A percentile compares a stretch with the other conserved stretches of the same genome.
Conservation (phyloP, 1,140 invertebrate genomes). For the Nephotettix cincticeps region DNA sequence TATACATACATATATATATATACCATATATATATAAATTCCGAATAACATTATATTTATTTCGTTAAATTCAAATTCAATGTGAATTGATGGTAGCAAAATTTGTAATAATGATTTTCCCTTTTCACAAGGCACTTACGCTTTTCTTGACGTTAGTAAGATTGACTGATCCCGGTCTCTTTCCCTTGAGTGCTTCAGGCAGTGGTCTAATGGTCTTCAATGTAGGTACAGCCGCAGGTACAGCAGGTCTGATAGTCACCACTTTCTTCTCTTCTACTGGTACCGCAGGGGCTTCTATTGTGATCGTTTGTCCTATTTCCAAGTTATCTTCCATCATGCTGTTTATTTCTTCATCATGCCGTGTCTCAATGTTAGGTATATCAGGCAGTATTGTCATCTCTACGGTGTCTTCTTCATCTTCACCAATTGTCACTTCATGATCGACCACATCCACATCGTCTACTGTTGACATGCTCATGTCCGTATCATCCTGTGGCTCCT, state of each 20-base stretch:
- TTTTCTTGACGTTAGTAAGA: neutral
- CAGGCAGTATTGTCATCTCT: conserved; percentile 9
- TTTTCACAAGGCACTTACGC: neutral
- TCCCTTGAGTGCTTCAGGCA: neutral
- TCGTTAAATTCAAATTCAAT: too few species aligned
- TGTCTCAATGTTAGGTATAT: neutral
- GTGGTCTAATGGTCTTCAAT: neutral
- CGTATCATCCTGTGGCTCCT: conserved; percentile 48
- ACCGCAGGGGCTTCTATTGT: neutral
- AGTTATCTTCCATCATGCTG: neutral
- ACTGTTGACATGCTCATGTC: neutral
- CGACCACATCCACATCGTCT: conserved; percentile 16
- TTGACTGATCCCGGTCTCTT: neutral
- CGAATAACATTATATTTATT: too few species aligned
- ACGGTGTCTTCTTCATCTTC: conserved; percentile 5
- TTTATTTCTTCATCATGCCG: neutral
- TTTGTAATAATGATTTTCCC: too few species aligned
- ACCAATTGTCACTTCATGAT: conserved; percentile 26
- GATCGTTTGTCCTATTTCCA: neutral
- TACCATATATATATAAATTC: too few species aligned
- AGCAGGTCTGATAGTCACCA: neutral
- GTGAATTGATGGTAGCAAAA: too few species aligned
- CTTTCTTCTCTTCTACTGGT: neutral
- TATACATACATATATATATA: too few species aligned
- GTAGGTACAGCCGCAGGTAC: neutral